These are phyloP conservation scores for Oreochromis aureus DNA, from an alignment of 2,113 vertebrate species.

Conservation along the genomic window DNA sequence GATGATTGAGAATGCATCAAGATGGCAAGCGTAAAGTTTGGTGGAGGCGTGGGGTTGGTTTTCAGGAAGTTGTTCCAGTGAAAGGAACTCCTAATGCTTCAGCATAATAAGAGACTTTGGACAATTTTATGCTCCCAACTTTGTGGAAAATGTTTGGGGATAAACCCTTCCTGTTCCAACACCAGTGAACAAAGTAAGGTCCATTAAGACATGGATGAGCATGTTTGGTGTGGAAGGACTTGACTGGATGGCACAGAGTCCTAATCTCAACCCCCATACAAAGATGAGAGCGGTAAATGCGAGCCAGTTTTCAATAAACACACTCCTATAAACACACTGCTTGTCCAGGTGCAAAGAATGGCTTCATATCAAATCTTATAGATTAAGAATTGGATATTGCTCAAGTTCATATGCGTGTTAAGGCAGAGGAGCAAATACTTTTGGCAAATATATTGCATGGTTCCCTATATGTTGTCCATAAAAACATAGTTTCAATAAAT, in stretches of 20 bases:
- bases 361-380: neutral
- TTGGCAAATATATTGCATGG: neutral
- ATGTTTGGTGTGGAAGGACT: neutral
- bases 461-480: neutral
- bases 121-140: neutral
- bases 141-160: neutral
- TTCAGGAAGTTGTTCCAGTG: neutral
- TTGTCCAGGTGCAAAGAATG: neutral
- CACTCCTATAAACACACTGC: neutral
- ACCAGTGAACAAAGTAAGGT: neutral
- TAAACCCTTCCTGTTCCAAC: neutral
- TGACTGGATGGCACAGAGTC: neutral
- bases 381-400: neutral
- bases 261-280: neutral
- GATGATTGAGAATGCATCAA: too few species aligned
- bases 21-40: rapidly evolving
- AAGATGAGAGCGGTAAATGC: neutral
- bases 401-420: rapidly evolving
- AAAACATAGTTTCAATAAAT: neutral
- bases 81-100: neutral
- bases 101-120: neutral
- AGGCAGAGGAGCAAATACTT: neutral
- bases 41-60: neutral
- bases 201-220: neutral
- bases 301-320: neutral